Base-by-base conservation (phyloP, 2,888 invertebrate genomes). In the Micoletzkya japonica region DNA sequence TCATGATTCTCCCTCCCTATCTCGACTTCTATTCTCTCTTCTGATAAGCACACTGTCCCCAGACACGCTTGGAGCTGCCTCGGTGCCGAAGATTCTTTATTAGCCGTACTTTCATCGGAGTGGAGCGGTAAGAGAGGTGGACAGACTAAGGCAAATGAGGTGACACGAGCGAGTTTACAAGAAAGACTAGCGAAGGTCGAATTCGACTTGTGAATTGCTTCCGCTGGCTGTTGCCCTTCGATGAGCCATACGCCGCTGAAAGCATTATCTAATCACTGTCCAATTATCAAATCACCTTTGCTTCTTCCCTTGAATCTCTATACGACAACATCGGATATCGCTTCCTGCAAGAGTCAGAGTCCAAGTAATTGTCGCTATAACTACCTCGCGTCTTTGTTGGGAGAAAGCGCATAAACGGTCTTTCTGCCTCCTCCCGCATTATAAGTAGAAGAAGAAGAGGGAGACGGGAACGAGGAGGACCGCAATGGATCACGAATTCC, bases 131-230 rank as follows among this genome's bases (percentile, higher is more conserved):
- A 36, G 24, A 63, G 4, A 39, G 49, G 14, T n/a, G n/a, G n/a
- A n/a, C n/a, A n/a, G n/a, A 34, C 49, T 36, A 28, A 58, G 30
- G 50, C 32, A 37, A 49, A 26, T 17, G 28, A 60, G 44, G 20
- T n/a, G n/a, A 28, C 20, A 59, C 2, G 49, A 14, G 10, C 6
- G 30, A 61, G n/a, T 36, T n/a, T 26, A 37, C 14, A 7, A n/a
- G 49, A 50, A 39, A 34, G 34, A 49, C 50, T 34, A 63, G 30
- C 63, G 30, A 24, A 63, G 63, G 50, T 63, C 63, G 50, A 63
- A 63, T 10, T 63, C 63, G 49, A 63, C 63, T 63, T 63, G 44
- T 50, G 63, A 63, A 50, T 50, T 50, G 49, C 50, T 50, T 50
- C 49, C 49, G 20, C 32, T 32, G 32, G 50, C 3, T 14, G 63